Evolutionary conservation across 2,797 vertebrate species (phyloP).

Genomic region (Peromyscus attwateri): DNA sequence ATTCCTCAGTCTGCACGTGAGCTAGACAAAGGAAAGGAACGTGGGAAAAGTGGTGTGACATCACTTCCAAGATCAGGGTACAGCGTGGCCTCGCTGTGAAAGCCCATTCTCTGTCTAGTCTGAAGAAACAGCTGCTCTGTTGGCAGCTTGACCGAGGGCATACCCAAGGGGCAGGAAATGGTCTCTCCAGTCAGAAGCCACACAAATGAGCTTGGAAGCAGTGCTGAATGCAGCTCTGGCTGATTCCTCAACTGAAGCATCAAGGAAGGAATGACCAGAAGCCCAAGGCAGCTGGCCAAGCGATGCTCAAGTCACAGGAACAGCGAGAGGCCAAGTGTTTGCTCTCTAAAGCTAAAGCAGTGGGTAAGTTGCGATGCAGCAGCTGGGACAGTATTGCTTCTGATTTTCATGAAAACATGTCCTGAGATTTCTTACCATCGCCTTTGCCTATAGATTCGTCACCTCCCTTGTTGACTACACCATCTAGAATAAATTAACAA

Average conservation of each 20-base stretch:
- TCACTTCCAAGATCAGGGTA: neutral
- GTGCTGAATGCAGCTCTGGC: neutral
- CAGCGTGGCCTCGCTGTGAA: neutral
- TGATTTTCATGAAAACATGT: constrained; percentile 50
- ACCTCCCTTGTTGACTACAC: constrained; percentile 84
- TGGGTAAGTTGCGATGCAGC: neutral
- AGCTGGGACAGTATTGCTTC: neutral
- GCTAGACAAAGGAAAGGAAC: neutral
- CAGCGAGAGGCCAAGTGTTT: neutral
- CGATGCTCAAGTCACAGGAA: neutral
- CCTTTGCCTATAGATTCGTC: constrained; percentile 89
- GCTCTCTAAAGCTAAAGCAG: neutral
- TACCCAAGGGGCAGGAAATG: neutral
- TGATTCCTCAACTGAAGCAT: neutral
- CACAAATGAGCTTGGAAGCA: constrained; percentile 32
- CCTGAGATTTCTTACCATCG: constrained; percentile 89
- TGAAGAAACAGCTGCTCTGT: neutral
- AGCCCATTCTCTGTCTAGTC: neutral
- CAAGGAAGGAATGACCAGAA: neutral
- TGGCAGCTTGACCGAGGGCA: neutral
- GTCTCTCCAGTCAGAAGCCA: neutral
- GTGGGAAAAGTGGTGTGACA: neutral
- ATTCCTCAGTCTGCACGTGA: neutral
- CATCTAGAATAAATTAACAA: constrained; percentile 87
- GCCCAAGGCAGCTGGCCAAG: neutral